phyloP scores from a whole-genome alignment of 2,888 invertebrate genomes.

The Mactromeris polynyma region DNA sequence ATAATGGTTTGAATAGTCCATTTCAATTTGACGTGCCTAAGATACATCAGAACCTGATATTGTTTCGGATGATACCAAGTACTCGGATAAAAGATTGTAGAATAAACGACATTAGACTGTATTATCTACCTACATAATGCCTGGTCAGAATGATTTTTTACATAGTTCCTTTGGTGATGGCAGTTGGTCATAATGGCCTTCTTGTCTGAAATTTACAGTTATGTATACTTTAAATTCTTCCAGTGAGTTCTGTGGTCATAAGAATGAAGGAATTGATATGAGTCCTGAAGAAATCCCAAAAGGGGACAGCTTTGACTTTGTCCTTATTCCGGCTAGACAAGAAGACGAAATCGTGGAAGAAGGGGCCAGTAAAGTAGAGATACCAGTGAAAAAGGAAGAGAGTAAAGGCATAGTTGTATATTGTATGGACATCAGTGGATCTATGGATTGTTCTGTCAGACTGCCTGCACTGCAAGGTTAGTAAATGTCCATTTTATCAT shows the following conservation, averaged over 20 bases:
- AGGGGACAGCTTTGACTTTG: slow-evolving; percentile 78
- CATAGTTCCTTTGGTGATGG: too few relatives aligned
- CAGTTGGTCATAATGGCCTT: too few relatives aligned
- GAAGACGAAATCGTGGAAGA: slow-evolving; percentile 50
- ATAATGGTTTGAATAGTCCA: too few relatives aligned
- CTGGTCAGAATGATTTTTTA: too few relatives aligned
- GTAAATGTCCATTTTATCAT: neutral
- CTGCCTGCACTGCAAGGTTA: slow-evolving; percentile 80
- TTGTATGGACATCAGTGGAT: slow-evolving; percentile 84
- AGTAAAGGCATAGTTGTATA: slow-evolving; percentile 80
- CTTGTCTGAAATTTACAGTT: neutral
- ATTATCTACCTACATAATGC: too few relatives aligned
- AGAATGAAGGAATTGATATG: slow-evolving; percentile 74
- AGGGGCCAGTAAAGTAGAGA: slow-evolving; percentile 59
- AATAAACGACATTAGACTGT: too few relatives aligned
- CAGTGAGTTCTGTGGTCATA: slow-evolving; percentile 69
- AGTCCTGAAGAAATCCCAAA: slow-evolving; percentile 78
- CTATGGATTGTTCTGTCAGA: slow-evolving; percentile 74
- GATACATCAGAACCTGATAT: too few relatives aligned
- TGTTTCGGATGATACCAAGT: too few relatives aligned
- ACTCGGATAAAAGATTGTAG: too few relatives aligned
- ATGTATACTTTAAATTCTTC: neutral
- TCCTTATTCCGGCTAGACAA: slow-evolving; percentile 72
- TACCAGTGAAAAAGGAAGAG: slow-evolving; percentile 65
- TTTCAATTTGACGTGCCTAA: too few relatives aligned